A percentile compares a stretch with the other conserved stretches of the same genome.
phyloP scores from a whole-genome alignment of 2,888 invertebrate genomes.

The Adelognathus sp. region DNA sequence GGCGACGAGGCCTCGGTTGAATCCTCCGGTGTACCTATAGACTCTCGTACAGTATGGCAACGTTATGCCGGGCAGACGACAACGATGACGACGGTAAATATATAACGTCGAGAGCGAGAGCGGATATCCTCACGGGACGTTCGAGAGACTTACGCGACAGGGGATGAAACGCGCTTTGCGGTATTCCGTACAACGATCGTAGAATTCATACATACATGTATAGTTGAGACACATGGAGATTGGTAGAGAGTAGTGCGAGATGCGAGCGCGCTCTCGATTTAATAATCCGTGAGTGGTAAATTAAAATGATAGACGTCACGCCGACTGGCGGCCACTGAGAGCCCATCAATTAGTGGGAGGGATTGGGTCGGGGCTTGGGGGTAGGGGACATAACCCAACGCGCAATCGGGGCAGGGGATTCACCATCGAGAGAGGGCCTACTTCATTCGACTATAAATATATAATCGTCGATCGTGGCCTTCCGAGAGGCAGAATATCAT shows the following conservation, averaged over 20 bases:
- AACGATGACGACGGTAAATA: constrained; percentile 4
- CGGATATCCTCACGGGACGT: constrained; percentile 21
- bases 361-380: constrained; percentile 34
- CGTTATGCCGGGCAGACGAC: constrained; percentile 5
- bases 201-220: constrained; percentile 17
- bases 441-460: constrained; percentile 77
- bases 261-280: constrained; percentile 64
- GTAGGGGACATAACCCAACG: constrained; percentile 35
- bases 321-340: constrained; percentile 75
- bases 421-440: constrained; percentile 65
- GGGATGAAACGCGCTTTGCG: constrained; percentile 49
- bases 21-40: not conserved
- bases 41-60: constrained; percentile 26
- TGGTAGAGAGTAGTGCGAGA: constrained; percentile 10
- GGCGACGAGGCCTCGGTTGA: not conserved
- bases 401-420: constrained; percentile 21
- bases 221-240: not conserved
- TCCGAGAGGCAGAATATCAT: constrained; percentile 37
- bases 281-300: constrained; percentile 74
- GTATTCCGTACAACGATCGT: constrained; percentile 36
- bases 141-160: constrained; percentile 36
- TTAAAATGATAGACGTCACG: constrained; percentile 78
- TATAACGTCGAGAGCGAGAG: not conserved
- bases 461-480: constrained; percentile 73
- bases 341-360: constrained; percentile 76